These are phyloP conservation scores for Hypercompe scribonia DNA, from an alignment of 2,888 invertebrate genomes.

Conservation along the genomic window DNA sequence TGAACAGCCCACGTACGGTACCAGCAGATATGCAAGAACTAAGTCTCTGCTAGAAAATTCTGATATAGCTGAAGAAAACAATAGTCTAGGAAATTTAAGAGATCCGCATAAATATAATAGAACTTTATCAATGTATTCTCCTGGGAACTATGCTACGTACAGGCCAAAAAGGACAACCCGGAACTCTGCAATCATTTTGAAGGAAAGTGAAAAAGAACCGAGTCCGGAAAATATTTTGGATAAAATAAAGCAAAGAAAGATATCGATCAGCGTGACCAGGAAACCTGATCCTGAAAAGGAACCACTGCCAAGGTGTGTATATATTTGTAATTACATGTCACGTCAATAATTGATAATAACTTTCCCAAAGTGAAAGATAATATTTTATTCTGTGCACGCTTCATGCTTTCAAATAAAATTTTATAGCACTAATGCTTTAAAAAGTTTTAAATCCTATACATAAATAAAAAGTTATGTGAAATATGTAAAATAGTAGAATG, in stretches of 20 bases:
- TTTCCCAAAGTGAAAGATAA: slow-evolving; percentile 75
- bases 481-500: slow-evolving; percentile 57
- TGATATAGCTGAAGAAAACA: slow-evolving; percentile 72
- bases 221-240: slow-evolving; percentile 84
- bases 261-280: slow-evolving; percentile 82
- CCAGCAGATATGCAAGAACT: slow-evolving; percentile 78
- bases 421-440: slow-evolving; percentile 83
- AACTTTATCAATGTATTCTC: slow-evolving; percentile 82
- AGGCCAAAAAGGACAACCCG: slow-evolving; percentile 81
- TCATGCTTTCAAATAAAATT: slow-evolving; percentile 82
- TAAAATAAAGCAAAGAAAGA: slow-evolving; percentile 82
- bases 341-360: slow-evolving; percentile 84
- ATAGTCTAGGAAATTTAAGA: slow-evolving; percentile 65
- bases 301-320: slow-evolving; percentile 83
- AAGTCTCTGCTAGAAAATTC: slow-evolving; percentile 79
- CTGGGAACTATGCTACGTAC: slow-evolving; percentile 83
- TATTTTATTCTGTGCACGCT: slow-evolving; percentile 84
- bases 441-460: slow-evolving; percentile 67
- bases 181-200: slow-evolving; percentile 83
- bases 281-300: slow-evolving; percentile 80
- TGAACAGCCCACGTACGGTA: slow-evolving; percentile 77
- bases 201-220: slow-evolving; percentile 83
- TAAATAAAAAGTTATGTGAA: slow-evolving; percentile 55
- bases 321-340: slow-evolving; percentile 69
- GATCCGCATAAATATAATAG: slow-evolving; percentile 80